Conservation (phyloP, 1,140 invertebrate species). For the Lucilia sericata region DNA sequence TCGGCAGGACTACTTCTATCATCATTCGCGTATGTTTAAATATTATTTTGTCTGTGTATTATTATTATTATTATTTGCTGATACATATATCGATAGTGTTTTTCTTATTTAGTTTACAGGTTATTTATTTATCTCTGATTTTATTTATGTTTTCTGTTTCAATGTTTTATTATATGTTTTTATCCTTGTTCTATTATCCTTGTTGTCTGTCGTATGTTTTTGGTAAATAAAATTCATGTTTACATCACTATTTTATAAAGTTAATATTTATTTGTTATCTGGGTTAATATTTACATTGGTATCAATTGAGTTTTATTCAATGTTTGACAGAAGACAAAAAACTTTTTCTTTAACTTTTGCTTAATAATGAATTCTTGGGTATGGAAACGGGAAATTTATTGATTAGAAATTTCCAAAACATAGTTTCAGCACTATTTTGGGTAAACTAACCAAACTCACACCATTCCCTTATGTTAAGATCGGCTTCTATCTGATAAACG, state of each 20-base stretch:
- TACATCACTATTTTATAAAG: background rate
- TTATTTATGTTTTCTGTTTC: background rate
- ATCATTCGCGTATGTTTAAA: background rate
- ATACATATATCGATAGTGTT: background rate
- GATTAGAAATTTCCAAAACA: too few relatives aligned
- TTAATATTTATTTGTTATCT: slow-evolving; percentile 6
- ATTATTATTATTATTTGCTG: background rate
- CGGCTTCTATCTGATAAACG: too few relatives aligned
- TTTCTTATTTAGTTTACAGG: background rate
- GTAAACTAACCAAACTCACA: too few relatives aligned
- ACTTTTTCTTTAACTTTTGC: too few relatives aligned
- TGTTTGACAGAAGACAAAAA: background rate
- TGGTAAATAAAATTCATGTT: slow-evolving; percentile 19
- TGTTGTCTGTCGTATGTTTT: background rate
- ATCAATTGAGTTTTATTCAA: background rate
- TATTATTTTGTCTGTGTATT: background rate
- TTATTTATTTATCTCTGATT: background rate
- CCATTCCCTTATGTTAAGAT: too few relatives aligned
- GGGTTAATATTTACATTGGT: background rate
- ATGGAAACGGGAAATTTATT: too few relatives aligned
- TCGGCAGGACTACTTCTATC: background rate
- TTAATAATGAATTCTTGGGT: too few relatives aligned
- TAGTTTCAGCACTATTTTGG: too few relatives aligned
- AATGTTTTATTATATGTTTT: background rate
- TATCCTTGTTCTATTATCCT: background rate